phyloP scores from a whole-genome alignment of 2,797 vertebrate genomes.

The Potorous gilbertii region DNA sequence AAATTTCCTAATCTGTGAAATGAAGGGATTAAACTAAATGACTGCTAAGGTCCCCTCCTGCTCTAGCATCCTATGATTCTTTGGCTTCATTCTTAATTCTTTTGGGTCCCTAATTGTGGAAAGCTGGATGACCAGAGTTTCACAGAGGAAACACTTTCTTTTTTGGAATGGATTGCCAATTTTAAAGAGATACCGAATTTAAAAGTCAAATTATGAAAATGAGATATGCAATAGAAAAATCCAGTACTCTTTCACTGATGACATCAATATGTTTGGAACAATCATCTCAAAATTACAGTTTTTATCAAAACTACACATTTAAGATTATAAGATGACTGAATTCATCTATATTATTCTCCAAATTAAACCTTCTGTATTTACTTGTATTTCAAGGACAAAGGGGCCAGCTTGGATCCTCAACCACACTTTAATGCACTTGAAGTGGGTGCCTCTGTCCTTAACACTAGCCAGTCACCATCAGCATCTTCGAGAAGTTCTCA shows the following conservation, averaged over 20 bases:
- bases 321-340: neutral
- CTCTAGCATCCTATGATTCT: neutral
- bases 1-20: neutral
- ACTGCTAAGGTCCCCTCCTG: neutral
- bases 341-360: neutral
- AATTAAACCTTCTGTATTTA: neutral
- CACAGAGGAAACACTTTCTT: neutral
- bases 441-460: conserved; percentile 82
- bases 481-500: conserved; percentile 85
- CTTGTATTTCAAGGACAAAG: conserved; percentile 82
- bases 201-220: neutral
- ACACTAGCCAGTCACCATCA: conserved; percentile 82
- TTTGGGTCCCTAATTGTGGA: neutral
- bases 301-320: neutral
- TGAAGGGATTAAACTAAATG: neutral
- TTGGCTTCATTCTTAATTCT: neutral
- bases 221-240: neutral
- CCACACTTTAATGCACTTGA: conserved; percentile 84
- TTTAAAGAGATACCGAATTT: neutral
- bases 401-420: conserved; percentile 81
- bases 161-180: neutral
- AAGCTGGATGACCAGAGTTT: neutral
- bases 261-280: neutral
- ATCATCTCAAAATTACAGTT: neutral
- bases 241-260: neutral